Base-by-base conservation (phyloP, 2,888 invertebrate genomes). In the Mystacides longicornis region DNA sequence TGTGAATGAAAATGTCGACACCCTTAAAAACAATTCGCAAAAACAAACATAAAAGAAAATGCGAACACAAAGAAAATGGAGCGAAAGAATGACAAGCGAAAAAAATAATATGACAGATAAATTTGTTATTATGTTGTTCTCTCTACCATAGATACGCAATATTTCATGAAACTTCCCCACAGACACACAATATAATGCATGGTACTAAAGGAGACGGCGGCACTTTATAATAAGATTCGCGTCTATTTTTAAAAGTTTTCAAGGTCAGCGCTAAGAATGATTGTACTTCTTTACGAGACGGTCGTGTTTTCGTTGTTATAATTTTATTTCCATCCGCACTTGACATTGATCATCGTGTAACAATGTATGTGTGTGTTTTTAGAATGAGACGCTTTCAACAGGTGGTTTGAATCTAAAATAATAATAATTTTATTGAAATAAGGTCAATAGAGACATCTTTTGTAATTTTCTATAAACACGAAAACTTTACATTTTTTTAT, bases 351-450 rank as follows among this genome's bases (percentile, higher is more conserved):
- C 14, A 23, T 27, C 14, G 27, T 51, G n/a, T n/a, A n/a, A n/a
- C n/a, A n/a, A n/a, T 31, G 37, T 37, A 14, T 19, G 49, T 37
- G n/a, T n/a, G 49, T 23, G 42, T 48, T 16, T 11, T 45, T 27
- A 23, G 42, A 49, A 54, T 43, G 27, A 53, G 49, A 23, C 47
- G 45, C 11, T 18, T 18, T 52, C 56, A 56, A 56, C 56, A 56
- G 53, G 56, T 56, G 56, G 52, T 48, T 52, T 45, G 33, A 19
- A 50, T 48, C 22, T 37, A 37, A 37, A 37, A 37, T 37, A 37
- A 37, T 37, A 37, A 37, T 27, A 27, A 27, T 27, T 27, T 27
- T 27, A 27, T 37, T 37, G 19, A 27, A 52, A 21, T 33, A 27
- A 47, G 49, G 19, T 33, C 33, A 42, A 18, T 42, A 49, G 42